Evolutionary conservation across 2,113 vertebrate genomes (phyloP).

Genomic region (Gila orcuttii): DNA sequence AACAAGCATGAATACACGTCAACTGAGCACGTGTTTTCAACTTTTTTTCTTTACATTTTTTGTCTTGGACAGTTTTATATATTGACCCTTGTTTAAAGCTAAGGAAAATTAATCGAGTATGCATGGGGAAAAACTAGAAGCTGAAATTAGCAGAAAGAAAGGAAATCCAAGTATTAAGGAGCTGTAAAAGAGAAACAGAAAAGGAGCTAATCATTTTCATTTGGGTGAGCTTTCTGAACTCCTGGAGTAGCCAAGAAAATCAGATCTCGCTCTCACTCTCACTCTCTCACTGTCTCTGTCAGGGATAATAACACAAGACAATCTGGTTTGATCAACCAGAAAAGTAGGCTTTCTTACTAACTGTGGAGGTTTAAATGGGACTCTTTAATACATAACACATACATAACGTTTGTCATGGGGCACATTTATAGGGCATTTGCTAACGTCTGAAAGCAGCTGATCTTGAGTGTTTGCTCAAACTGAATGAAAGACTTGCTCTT

Average conservation of each 20-base stretch:
- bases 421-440: conserved; percentile 16
- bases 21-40: too few relatives aligned
- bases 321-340: conserved; percentile 20
- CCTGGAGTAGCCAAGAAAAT: background rate
- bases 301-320: background rate
- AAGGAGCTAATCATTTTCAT: background rate
- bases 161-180: conserved; percentile 30
- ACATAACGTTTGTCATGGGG: conserved; percentile 28
- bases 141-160: conserved; percentile 6
- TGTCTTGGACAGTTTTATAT: background rate
- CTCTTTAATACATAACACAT: conserved; percentile 34
- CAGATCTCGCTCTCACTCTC: background rate
- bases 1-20: background rate
- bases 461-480: conserved; percentile 5
- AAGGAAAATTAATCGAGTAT: background rate
- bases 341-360: conserved; percentile 3
- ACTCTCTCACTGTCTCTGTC: background rate
- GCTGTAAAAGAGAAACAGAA: conserved; percentile 11
- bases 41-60: background rate
- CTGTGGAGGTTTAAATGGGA: background rate
- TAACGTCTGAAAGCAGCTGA: conserved; percentile 17
- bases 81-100: conserved; percentile 1
- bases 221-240: conserved; percentile 3
- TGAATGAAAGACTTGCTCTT: background rate
- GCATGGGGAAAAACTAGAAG: conserved; percentile 3